Base-by-base conservation (phyloP, 2,797 vertebrate species). In the Danio choprae region DNA sequence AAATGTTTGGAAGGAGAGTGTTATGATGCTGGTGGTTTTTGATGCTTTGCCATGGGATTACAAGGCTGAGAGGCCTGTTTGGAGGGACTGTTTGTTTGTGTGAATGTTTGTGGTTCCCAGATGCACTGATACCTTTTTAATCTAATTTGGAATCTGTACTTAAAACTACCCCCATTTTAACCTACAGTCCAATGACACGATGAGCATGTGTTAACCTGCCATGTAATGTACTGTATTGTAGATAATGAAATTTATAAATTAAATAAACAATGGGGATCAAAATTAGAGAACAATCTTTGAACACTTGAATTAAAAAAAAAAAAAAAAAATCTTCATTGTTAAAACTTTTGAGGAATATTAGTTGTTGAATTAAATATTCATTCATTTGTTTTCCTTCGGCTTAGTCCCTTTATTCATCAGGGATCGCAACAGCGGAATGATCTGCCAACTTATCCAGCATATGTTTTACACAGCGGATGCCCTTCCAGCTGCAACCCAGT, bases 61-160 rank as follows among this genome's bases (percentile, higher is more conserved):
- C 16, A 58, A 44, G 5, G 44, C 29, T 9, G 44, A 38, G 50
- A 48, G 46, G 44, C 29, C n/a, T 29, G 48, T 48, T 55, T 55
- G 65, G n/a, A n/a, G n/a, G n/a, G n/a, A n/a, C 6, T 40, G 12
- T 62, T 18, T 53, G 10, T 53, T 12, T 41, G 46, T 55, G 62
- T 65, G 51, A 65, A 36, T 44, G 65, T 76, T 38, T 63, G 13
- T 9, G 40, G 44, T 55, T 59, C 22, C 43, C 44, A 6, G 63
- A 67, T 48, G 40, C 16, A 48, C 40, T 48, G 40, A 67, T 67
- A 36, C 41, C 9, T 46, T 77, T 56, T 77, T 56, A 58, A 67
- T 77, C 41, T 68, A 63, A 16, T 59, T 77, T 77, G 51, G 16
- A 50, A 62, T 74, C 56, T 5, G 22, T 48, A 59, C 51, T 46